These are phyloP conservation scores for Montipora capitata DNA, from an alignment of 92 coral and sea anemone genomes.

Conservation along the genomic window DNA sequence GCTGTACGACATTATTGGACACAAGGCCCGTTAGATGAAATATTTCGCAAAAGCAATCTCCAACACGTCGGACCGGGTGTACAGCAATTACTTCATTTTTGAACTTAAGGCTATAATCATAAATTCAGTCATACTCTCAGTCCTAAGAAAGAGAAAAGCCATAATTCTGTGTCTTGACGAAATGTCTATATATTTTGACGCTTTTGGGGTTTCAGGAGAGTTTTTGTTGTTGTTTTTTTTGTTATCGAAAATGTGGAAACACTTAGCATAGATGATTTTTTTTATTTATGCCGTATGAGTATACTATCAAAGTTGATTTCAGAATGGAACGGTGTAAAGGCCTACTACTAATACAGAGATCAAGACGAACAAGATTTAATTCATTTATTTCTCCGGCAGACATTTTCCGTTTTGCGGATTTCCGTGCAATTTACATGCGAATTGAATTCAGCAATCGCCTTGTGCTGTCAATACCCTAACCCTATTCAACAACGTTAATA, in stretches of 20 bases:
- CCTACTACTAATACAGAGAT: not conserved
- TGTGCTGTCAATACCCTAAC: not conserved
- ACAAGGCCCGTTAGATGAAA: too few species aligned
- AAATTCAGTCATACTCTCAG: too few species aligned
- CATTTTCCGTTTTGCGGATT: not conserved
- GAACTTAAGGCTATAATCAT: too few species aligned
- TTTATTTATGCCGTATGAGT: too few species aligned
- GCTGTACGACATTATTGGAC: too few species aligned
- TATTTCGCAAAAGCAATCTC: too few species aligned
- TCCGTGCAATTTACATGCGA: slow-evolving; percentile 18
- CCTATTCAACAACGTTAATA: slow-evolving; percentile 24
- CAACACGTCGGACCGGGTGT: too few species aligned
- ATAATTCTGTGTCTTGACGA: too few species aligned
- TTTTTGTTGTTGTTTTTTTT: not conserved
- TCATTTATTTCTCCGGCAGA: not conserved
- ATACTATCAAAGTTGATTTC: not conserved
- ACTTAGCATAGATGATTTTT: not conserved
- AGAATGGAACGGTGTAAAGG: not conserved
- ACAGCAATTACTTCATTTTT: too few species aligned
- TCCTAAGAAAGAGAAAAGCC: too few species aligned
- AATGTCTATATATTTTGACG: too few species aligned
- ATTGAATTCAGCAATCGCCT: not conserved
- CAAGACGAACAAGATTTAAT: not conserved
- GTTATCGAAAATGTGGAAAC: not conserved
- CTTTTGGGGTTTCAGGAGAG: too few species aligned